Conservation (phyloP, 2,888 invertebrate genomes). For the Polydrusus pterygomalis region DNA sequence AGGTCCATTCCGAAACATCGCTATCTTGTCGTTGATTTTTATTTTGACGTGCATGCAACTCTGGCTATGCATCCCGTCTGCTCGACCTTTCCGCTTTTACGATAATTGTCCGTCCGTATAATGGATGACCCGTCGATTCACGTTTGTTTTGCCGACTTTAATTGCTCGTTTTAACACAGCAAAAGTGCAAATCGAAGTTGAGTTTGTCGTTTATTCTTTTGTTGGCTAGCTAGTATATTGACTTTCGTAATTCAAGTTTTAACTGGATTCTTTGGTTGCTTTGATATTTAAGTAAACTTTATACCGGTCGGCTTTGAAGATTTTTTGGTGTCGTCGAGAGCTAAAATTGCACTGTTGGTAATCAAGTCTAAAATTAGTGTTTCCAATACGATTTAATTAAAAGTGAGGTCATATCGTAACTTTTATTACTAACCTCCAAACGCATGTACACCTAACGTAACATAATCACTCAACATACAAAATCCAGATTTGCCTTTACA, state of each 20-base stretch:
- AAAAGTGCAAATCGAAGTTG: conserved; percentile 24
- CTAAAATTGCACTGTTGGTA: too few species aligned
- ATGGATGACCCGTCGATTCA: conserved; percentile 45
- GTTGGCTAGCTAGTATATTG: conserved; percentile 2
- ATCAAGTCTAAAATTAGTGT: too few species aligned
- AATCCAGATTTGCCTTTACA: too few species aligned
- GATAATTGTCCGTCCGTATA: conserved; percentile 42
- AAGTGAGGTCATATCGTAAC: too few species aligned
- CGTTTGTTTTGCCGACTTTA: conserved; percentile 58
- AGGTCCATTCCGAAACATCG: conserved; percentile 17
- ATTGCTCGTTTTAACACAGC: conserved; percentile 57
- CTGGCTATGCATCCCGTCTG: conserved; percentile 40
- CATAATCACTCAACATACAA: too few species aligned
- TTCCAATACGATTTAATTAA: too few species aligned
- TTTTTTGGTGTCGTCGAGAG: too few species aligned
- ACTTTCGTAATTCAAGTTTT: conserved; percentile 9
- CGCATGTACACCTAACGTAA: too few species aligned
- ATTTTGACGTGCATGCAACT: conserved; percentile 54
- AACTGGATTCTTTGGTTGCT: too few species aligned
- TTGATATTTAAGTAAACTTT: not conserved
- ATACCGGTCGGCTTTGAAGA: not conserved
- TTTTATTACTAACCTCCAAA: too few species aligned
- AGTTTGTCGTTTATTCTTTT: conserved; percentile 28
- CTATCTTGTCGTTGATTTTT: conserved; percentile 57
- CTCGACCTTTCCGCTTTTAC: conserved; percentile 36